Evolutionary conservation across 1,140 invertebrate genomes (phyloP), one percentile per base, ranked within the genome.

Genomic region (Odontomachus brunneus): DNA sequence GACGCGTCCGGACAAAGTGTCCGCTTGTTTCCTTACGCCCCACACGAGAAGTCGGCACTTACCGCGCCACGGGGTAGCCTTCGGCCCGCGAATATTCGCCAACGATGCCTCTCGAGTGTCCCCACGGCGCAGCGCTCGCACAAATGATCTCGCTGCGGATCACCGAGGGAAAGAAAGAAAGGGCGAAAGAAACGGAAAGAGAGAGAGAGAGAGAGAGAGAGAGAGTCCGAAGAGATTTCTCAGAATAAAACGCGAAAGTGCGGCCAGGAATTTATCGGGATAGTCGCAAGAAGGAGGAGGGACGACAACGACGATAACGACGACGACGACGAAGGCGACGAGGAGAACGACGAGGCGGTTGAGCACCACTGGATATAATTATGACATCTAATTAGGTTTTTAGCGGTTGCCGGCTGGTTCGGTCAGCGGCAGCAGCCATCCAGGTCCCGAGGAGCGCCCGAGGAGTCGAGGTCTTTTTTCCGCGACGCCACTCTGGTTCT

Each of bases 301-400:
- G 17, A 15, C 15, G 24, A 71, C 12, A 3, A 22, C 24, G 11
- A 63, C 22, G 12, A 74, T 12, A 33, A 57, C 17, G 29, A 33
- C 29, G 29, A 33, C 29, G 29, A 33, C 29, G 29, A 33, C 29
- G 17, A 15, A 29, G 15, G 38, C 12, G 7, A 22, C 15, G 7
- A 62, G 17, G 12, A 12, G 14, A n/a, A 44, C 4, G 22, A 60
- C 11, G 38, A 33, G 65, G 7, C n/a, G 84, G 81, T 91, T 93
- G 92, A 90, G 89, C 88, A 84, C 87, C 93, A 84, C 92, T 93
- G 92, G 49, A 74, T 91, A 91, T 93, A 94, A 94, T 94, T 94
- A 93, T 93, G 92, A 94, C 92, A 92, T 94, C 92, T 94, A 94
- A 94, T 94, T 94, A 93, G 90, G 88, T 92, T 94, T 93, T 93